These are phyloP conservation scores for Drusus annulatus DNA, from an alignment of 1,140 invertebrate genomes.

Conservation along the genomic window DNA sequence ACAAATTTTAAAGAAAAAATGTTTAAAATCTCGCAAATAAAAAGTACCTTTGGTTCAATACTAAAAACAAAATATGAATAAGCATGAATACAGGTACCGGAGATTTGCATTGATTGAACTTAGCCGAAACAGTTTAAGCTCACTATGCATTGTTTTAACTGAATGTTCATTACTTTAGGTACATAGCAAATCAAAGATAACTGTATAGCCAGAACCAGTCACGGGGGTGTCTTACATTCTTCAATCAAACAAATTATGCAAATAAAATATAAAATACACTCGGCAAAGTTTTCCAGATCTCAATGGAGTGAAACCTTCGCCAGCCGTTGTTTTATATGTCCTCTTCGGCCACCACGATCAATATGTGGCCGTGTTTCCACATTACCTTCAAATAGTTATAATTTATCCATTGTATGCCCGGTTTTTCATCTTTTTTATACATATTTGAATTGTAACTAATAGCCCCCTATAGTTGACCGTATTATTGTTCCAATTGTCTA, in stretches of 20 bases:
- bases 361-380: too few relatives aligned
- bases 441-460: too few relatives aligned
- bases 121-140: slow-evolving; percentile 33
- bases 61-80: slow-evolving; percentile 22
- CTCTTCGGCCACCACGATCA: too few relatives aligned
- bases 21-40: slow-evolving; percentile 4
- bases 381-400: too few relatives aligned
- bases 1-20: neutral
- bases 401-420: too few relatives aligned
- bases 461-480: too few relatives aligned
- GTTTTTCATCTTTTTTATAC: too few relatives aligned
- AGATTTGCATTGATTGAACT: slow-evolving; percentile 36
- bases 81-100: slow-evolving; percentile 45
- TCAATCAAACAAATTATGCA: slow-evolving; percentile 35
- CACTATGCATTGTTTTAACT: slow-evolving; percentile 8
- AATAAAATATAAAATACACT: slow-evolving; percentile 33
- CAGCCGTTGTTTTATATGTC: too few relatives aligned
- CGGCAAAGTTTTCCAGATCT: neutral
- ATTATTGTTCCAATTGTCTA: too few relatives aligned
- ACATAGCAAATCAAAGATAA: slow-evolving; percentile 46
- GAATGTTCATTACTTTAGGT: neutral
- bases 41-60: slow-evolving; percentile 10
- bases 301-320: neutral
- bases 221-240: slow-evolving; percentile 41
- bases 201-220: slow-evolving; percentile 46